These are phyloP conservation scores for Hirtodrosophila trivittata DNA, from an alignment of 2,888 invertebrate species.

Conservation along the genomic window DNA sequence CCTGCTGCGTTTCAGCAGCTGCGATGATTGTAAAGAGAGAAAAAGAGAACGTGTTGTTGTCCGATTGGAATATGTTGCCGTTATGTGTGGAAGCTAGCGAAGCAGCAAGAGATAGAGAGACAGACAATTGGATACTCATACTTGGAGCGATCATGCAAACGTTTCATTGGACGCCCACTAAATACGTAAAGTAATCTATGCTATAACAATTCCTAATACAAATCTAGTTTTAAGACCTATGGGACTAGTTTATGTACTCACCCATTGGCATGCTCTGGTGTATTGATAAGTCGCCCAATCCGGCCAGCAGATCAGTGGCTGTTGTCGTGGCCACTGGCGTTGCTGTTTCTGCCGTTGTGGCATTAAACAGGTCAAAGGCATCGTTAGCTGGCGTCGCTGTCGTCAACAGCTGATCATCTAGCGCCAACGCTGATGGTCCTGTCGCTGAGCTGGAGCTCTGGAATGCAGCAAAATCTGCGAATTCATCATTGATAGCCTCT, in stretches of 20 bases:
- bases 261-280: conserved; percentile 83
- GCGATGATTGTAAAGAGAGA: conserved; percentile 79
- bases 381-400: conserved; percentile 76
- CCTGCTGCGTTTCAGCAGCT: conserved; percentile 58
- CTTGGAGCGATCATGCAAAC: conserved; percentile 53
- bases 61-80: conserved; percentile 83
- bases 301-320: conserved; percentile 84
- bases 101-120: conserved; percentile 48
- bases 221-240: conserved; percentile 10
- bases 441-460: conserved; percentile 65
- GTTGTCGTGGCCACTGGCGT: conserved; percentile 54
- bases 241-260: conserved; percentile 62
- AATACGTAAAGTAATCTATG: conserved; percentile 20
- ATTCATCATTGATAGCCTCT: conserved; percentile 86
- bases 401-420: conserved; percentile 67
- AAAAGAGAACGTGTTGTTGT: conserved; percentile 82
- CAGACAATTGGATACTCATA: conserved; percentile 8
- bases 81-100: conserved; percentile 51
- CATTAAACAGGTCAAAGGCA: conserved; percentile 78
- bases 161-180: conserved; percentile 34
- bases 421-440: conserved; percentile 29
- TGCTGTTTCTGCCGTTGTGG: conserved; percentile 43
- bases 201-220: conserved; percentile 33
- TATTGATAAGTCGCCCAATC: conserved; percentile 84
- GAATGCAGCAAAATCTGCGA: conserved; percentile 94